Conservation (phyloP, 2,888 invertebrate genomes). For the Heliconius aoede region DNA sequence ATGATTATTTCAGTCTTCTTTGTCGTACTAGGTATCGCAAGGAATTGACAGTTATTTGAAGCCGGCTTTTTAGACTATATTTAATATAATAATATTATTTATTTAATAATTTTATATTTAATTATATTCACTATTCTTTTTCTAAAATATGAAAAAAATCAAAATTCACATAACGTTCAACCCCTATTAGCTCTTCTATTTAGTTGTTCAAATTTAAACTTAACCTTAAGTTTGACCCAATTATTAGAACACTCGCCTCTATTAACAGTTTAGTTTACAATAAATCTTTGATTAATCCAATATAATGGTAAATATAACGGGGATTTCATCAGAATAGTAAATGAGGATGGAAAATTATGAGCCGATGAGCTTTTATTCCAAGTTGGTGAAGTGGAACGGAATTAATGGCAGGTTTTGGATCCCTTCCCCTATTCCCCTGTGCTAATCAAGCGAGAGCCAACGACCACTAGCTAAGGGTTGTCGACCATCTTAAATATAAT, state of each 20-base stretch:
- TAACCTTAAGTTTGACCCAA: conserved; percentile 5
- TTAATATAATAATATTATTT: too few species aligned
- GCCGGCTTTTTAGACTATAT: too few species aligned
- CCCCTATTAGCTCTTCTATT: not conserved
- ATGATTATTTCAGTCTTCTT: too few species aligned
- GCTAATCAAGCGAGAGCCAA: conserved; percentile 29
- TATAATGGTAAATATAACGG: conserved; percentile 28
- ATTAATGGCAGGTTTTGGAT: conserved; percentile 35
- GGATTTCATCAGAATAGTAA: conserved; percentile 36
- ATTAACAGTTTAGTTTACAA: conserved; percentile 21
- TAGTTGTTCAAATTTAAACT: not conserved
- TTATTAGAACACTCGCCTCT: not conserved
- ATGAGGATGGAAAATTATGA: conserved; percentile 34
- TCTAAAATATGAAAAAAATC: too few species aligned
- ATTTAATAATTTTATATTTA: too few species aligned
- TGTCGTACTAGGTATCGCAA: too few species aligned
- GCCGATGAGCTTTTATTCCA: conserved; percentile 35
- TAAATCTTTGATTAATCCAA: conserved; percentile 31
- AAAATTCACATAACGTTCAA: not conserved
- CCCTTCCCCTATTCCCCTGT: conserved; percentile 6
- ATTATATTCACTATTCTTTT: too few species aligned
- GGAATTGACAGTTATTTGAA: too few species aligned
- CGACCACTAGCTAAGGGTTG: conserved; percentile 19
- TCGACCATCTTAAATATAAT: not conserved
- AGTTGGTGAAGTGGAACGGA: conserved; percentile 30